Percentiles rank a stretch among this genome's conserved stretches.
Conservation (phyloP, 2,888 invertebrate species). For the Heteropelma amictum region DNA sequence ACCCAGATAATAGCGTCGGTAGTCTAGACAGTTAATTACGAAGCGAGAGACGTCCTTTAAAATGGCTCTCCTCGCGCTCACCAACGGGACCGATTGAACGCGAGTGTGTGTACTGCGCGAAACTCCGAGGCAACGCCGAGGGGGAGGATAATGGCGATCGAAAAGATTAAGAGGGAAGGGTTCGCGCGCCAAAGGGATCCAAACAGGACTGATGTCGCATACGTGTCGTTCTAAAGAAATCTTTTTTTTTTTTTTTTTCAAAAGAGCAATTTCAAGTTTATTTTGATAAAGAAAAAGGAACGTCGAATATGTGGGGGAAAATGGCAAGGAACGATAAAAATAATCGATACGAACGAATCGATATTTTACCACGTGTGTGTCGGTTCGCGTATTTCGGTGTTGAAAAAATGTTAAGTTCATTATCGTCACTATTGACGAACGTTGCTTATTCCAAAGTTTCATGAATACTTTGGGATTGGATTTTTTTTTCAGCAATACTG, state of each 20-base stretch:
- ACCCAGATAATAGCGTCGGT: conserved; percentile 74
- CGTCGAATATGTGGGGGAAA: too few relatives aligned
- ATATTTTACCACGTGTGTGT: too few relatives aligned
- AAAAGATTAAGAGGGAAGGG: neutral
- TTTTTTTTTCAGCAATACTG: too few relatives aligned
- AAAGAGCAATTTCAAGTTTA: neutral
- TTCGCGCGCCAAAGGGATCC: neutral
- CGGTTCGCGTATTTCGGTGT: too few relatives aligned
- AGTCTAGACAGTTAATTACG: conserved; percentile 76
- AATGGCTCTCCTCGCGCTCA: conserved; percentile 55
- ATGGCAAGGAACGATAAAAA: neutral
- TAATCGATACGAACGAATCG: too few relatives aligned
- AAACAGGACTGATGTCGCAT: neutral
- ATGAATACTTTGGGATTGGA: too few relatives aligned
- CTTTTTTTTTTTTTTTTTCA: neutral
- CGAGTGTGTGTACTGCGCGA: neutral
- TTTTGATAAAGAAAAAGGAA: too few relatives aligned
- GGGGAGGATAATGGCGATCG: neutral
- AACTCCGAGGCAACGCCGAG: neutral
- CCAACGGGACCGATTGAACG: conserved; percentile 33
- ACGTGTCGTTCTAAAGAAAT: too few relatives aligned
- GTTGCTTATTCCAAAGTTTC: too few relatives aligned
- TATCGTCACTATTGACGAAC: too few relatives aligned
- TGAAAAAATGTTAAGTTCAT: too few relatives aligned
- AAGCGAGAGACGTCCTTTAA: conserved; percentile 69